Conservation (phyloP, 1,140 invertebrate genomes). For the Cheumatopsyche charites region DNA sequence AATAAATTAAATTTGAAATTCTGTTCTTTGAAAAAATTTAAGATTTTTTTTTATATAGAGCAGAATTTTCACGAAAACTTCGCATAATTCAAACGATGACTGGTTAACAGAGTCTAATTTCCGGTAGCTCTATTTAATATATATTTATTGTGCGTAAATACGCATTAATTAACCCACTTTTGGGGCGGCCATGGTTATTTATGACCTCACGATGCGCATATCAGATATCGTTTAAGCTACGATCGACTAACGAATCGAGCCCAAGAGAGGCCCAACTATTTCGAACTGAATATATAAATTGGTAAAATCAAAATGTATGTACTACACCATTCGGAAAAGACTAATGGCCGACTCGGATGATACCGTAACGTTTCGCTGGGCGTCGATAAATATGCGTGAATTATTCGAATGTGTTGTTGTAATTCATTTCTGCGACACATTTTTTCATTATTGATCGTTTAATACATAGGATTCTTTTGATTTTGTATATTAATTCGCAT, state of each 20-base stretch:
- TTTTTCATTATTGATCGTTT: too few relatives aligned
- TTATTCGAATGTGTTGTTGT: too few relatives aligned
- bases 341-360: too few relatives aligned
- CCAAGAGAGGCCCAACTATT: background rate
- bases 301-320: background rate
- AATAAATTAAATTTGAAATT: too few relatives aligned
- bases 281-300: slow-evolving; percentile 1
- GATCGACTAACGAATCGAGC: slow-evolving; percentile 14
- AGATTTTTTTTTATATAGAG: too few relatives aligned
- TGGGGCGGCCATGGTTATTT: slow-evolving; percentile 5
- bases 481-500: too few relatives aligned
- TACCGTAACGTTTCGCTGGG: background rate
- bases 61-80: too few relatives aligned
- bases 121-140: slow-evolving; percentile 9
- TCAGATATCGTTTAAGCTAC: slow-evolving; percentile 6
- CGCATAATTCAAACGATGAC: slow-evolving; percentile 11
- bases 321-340: too few relatives aligned
- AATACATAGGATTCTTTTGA: too few relatives aligned
- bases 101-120: slow-evolving; percentile 20
- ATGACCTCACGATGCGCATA: background rate
- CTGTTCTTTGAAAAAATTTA: too few relatives aligned
- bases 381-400: background rate
- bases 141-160: slow-evolving; percentile 26
- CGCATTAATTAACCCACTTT: slow-evolving; percentile 29
- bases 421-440: too few relatives aligned